Conservation (phyloP, 2,113 vertebrate species). For the Ophiodon elongatus region DNA sequence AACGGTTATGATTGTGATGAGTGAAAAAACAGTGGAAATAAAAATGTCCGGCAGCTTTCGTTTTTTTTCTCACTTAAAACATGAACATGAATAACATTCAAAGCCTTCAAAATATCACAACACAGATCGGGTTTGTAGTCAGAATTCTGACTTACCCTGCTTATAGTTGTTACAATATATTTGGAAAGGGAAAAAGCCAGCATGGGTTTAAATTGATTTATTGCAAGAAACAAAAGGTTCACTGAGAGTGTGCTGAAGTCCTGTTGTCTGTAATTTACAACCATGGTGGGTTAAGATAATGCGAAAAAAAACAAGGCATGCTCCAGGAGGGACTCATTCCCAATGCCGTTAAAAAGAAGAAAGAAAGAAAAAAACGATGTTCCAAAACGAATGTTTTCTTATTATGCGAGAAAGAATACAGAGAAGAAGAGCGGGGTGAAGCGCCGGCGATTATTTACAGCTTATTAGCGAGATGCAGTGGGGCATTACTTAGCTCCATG, state of each 20-base stretch:
- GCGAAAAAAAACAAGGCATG: conserved; percentile 39
- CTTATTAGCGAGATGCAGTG: conserved; percentile 81
- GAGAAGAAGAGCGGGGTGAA: conserved; percentile 48
- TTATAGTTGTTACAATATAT: conserved; percentile 28
- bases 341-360: conserved; percentile 19
- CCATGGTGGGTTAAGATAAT: conserved; percentile 47
- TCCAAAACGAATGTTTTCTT: conserved; percentile 75
- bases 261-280: conserved; percentile 47
- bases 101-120: conserved; percentile 3
- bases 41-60: neutral
- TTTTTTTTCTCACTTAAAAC: neutral
- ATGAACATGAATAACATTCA: neutral
- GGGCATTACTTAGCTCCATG: conserved; percentile 72
- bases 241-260: conserved; percentile 41
- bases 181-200: conserved; percentile 35
- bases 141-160: neutral
- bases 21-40: neutral
- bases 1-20: neutral
- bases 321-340: conserved; percentile 54
- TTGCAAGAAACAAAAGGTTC: conserved; percentile 47
- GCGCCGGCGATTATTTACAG: conserved; percentile 77
- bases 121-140: neutral
- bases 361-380: conserved; percentile 39
- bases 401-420: conserved; percentile 63
- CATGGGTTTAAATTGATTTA: conserved; percentile 52